Evolutionary conservation across 2,888 invertebrate genomes (phyloP).

Genomic region (Drosophila basisetae): DNA sequence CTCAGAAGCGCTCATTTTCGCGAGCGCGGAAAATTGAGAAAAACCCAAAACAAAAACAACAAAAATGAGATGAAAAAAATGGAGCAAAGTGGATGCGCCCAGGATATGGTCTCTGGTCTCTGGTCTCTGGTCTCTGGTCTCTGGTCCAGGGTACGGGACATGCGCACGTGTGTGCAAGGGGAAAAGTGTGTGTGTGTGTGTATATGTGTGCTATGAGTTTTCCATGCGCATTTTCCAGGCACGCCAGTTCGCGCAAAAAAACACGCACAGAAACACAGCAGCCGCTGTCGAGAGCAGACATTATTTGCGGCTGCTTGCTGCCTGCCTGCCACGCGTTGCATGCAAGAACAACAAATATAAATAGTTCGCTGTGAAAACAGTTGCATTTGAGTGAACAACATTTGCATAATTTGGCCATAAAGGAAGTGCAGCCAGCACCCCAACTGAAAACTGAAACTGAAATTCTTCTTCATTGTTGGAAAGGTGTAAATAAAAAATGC

Average conservation of each 20-base stretch:
- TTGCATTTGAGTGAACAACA: conserved; percentile 64
- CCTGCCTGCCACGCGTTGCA: conserved; percentile 53
- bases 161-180: conserved; percentile 74
- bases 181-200: conserved; percentile 41
- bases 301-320: conserved; percentile 28
- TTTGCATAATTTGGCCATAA: conserved; percentile 81
- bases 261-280: conserved; percentile 60
- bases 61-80: conserved; percentile 46
- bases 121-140: conserved; percentile 26
- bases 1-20: conserved; percentile 72
- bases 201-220: conserved; percentile 35
- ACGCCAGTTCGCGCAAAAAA: conserved; percentile 7
- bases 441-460: conserved; percentile 3
- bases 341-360: conserved; percentile 17
- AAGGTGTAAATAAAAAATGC: conserved; percentile 78
- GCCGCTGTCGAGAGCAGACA: conserved; percentile 65
- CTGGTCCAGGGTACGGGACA: conserved; percentile 61
- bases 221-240: conserved; percentile 73
- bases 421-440: conserved; percentile 70
- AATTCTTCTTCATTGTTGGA: conserved; percentile 40
- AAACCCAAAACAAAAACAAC: conserved; percentile 17
- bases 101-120: conserved; percentile 6
- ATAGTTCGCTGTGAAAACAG: conserved; percentile 39
- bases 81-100: conserved; percentile 44
- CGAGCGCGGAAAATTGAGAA: conserved; percentile 75